These are phyloP conservation scores for Seira musarum DNA, from an alignment of 2,888 invertebrate genomes.

Conservation along the genomic window DNA sequence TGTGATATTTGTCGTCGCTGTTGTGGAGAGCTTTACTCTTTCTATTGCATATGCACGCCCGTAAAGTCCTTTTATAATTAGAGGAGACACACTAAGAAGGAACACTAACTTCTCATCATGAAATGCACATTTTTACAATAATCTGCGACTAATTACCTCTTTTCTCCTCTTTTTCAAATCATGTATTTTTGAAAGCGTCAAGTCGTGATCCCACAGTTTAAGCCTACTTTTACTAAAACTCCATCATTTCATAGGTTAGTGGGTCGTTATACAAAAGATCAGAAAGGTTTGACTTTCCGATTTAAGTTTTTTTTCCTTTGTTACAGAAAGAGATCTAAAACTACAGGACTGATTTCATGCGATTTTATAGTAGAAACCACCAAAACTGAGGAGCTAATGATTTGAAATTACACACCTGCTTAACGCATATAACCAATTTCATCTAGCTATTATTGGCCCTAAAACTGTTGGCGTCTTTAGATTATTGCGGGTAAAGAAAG, in stretches of 20 bases:
- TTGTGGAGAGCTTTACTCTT: too few species aligned
- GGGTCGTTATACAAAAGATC: slow-evolving; percentile 20
- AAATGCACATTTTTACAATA: slow-evolving; percentile 7
- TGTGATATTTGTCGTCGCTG: too few species aligned
- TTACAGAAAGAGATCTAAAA: not conserved
- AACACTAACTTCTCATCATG: not conserved
- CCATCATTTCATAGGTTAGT: slow-evolving; percentile 34
- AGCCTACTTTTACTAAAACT: slow-evolving; percentile 46
- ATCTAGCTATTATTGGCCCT: too few species aligned
- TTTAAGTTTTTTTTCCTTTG: not conserved
- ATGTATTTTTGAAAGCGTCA: not conserved
- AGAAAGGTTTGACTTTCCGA: not conserved
- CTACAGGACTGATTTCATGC: not conserved
- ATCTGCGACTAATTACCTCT: slow-evolving; percentile 12
- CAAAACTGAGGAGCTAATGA: not conserved
- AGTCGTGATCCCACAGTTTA: slow-evolving; percentile 39
- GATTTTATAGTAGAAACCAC: not conserved
- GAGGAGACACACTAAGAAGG: not conserved
- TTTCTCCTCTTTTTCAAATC: slow-evolving; percentile 2
- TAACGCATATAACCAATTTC: too few species aligned
- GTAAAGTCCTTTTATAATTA: slow-evolving; percentile 7
- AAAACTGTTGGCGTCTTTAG: too few species aligned
- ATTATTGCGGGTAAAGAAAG: too few species aligned
- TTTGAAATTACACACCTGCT: too few species aligned
- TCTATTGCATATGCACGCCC: not conserved